A percentile compares a stretch with the other conserved stretches of the same genome.
phyloP scores from a whole-genome alignment of 2,888 invertebrate genomes.

The Suillia variegata region DNA sequence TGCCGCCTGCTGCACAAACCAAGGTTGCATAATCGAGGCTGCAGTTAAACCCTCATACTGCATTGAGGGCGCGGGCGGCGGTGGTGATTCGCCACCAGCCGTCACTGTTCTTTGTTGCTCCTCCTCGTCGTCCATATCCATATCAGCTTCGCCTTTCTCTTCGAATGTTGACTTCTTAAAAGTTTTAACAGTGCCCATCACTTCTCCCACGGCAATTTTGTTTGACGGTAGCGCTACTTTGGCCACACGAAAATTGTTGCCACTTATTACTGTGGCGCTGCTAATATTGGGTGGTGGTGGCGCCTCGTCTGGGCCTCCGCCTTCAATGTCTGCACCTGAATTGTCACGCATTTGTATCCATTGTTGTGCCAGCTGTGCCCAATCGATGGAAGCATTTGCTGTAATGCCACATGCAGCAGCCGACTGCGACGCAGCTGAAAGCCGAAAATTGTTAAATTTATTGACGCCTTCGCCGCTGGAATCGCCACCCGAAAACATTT shows the following conservation, averaged over 20 bases:
- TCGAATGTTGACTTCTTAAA: constrained; percentile 55
- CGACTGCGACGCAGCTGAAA: constrained; percentile 64
- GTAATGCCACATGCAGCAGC: constrained; percentile 32
- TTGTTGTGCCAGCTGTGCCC: constrained; percentile 95
- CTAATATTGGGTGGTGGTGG: constrained; percentile 64
- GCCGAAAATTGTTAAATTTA: constrained; percentile 74
- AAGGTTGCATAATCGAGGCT: constrained; percentile 45
- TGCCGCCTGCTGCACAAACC: constrained; percentile 21
- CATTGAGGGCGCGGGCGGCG: constrained; percentile 34
- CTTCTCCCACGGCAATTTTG: constrained; percentile 18
- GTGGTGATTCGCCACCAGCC: constrained; percentile 17
- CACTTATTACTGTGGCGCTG: constrained; percentile 29
- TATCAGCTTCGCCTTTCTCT: constrained; percentile 84
- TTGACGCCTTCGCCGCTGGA: constrained; percentile 51
- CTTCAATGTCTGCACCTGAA: constrained; percentile 52
- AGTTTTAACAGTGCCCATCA: constrained; percentile 15
- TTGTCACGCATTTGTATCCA: constrained; percentile 91
- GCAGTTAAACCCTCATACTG: too few species aligned
- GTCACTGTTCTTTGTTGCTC: constrained; percentile 39
- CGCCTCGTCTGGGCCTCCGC: constrained; percentile 64
- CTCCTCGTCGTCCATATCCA: constrained; percentile 82
- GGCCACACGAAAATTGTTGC: neutral
- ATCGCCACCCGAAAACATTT: constrained; percentile 56
- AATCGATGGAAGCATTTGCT: constrained; percentile 80
- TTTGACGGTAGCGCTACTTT: neutral